Conservation (phyloP, 2,797 vertebrate species). For the Streptopelia turtur region DNA sequence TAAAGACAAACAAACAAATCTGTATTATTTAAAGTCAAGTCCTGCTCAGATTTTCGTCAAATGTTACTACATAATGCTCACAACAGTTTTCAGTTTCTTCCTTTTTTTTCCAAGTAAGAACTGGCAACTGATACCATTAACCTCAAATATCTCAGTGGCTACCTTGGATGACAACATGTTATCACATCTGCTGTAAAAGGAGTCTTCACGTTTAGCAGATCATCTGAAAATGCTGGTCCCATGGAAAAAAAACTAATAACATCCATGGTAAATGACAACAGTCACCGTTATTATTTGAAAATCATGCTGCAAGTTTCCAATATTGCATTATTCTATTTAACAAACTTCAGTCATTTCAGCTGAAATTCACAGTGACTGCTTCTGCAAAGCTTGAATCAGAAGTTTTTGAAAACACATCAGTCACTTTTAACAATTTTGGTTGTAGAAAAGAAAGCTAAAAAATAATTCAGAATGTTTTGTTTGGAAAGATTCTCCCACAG, state of each 20-base stretch:
- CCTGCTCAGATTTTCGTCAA: not conserved
- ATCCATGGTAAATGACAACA: not conserved
- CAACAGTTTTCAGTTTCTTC: rapidly evolving
- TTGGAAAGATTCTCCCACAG: not conserved
- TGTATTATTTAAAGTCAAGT: not conserved
- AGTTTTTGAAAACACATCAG: not conserved
- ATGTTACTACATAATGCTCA: not conserved
- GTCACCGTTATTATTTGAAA: not conserved
- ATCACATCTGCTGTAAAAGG: not conserved
- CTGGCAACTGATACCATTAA: not conserved
- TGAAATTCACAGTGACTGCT: not conserved
- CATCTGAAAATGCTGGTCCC: not conserved
- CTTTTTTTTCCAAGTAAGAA: not conserved
- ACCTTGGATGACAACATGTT: rapidly evolving
- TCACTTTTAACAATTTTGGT: not conserved
- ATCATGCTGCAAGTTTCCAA: not conserved
- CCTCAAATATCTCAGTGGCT: not conserved
- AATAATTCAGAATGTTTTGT: not conserved
- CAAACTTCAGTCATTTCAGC: not conserved
- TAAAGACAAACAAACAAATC: not conserved
- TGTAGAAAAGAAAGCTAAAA: not conserved
- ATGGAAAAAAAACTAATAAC: not conserved
- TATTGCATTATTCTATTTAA: not conserved
- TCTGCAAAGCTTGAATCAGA: not conserved
- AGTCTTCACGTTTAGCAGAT: not conserved